phyloP scores from a whole-genome alignment of 2,113 vertebrate species.

The Chloropsis cyanopogon region DNA sequence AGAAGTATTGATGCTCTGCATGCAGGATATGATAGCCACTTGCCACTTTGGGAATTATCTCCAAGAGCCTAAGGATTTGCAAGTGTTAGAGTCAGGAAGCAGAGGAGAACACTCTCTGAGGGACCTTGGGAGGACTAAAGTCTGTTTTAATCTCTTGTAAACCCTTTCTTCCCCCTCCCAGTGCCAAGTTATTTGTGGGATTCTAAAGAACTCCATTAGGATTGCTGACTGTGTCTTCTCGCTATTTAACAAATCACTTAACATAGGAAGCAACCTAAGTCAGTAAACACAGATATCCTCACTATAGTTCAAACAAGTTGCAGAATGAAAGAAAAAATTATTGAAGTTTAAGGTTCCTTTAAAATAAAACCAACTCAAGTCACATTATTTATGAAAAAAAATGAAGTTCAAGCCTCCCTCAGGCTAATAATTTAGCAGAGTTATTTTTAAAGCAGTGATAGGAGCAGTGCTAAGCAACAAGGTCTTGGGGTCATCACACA shows the following conservation, averaged over 20 bases:
- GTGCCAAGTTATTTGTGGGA: not conserved
- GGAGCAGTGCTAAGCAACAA: not conserved
- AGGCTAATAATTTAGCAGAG: not conserved
- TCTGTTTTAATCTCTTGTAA: not conserved
- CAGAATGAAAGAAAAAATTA: not conserved
- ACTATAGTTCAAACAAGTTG: not conserved
- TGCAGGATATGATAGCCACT: not conserved
- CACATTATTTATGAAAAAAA: not conserved
- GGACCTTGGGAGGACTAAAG: not conserved
- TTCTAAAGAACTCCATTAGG: not conserved
- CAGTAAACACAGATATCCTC: not conserved
- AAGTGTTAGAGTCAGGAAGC: not conserved
- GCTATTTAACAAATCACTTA: not conserved
- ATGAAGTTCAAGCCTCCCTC: not conserved
- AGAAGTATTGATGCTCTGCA: not conserved
- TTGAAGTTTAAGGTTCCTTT: not conserved
- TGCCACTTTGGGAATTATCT: not conserved
- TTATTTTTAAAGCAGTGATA: slow-evolving; percentile 36
- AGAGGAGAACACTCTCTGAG: not conserved
- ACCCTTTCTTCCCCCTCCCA: not conserved
- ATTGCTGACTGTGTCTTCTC: not conserved
- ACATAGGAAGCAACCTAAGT: not conserved
- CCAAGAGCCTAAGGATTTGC: not conserved
- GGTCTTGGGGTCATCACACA: not conserved
- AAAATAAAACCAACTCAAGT: not conserved